Evolutionary conservation across 2,888 invertebrate genomes (phyloP).

Genomic region (Tineola bisselliella): DNA sequence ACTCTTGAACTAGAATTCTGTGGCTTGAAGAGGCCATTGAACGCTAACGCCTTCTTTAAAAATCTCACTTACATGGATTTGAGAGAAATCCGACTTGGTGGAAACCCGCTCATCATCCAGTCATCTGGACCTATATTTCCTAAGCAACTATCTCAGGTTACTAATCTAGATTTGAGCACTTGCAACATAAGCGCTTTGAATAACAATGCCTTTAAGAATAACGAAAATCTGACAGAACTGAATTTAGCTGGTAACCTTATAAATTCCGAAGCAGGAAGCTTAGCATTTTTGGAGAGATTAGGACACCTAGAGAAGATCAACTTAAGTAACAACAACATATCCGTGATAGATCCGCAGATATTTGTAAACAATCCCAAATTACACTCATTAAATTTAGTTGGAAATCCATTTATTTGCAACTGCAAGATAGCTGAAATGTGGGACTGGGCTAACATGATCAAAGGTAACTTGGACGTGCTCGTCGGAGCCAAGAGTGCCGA

Average conservation of each 20-base stretch:
- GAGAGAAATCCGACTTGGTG: slow-evolving; percentile 73
- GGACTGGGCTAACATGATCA: slow-evolving; percentile 76
- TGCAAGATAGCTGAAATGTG: slow-evolving; percentile 76
- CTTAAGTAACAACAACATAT: slow-evolving; percentile 71
- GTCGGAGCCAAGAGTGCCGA: slow-evolving; percentile 73
- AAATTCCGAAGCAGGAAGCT: slow-evolving; percentile 49
- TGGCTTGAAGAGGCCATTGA: slow-evolving; percentile 70
- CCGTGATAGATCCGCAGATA: slow-evolving; percentile 65
- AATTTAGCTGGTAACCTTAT: slow-evolving; percentile 70
- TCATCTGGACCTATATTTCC: slow-evolving; percentile 70
- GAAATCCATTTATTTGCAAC: slow-evolving; percentile 76
- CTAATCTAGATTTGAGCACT: slow-evolving; percentile 72
- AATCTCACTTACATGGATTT: slow-evolving; percentile 71
- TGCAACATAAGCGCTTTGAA: slow-evolving; percentile 72
- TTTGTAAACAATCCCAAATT: slow-evolving; percentile 68
- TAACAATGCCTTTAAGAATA: slow-evolving; percentile 68
- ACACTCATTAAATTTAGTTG: slow-evolving; percentile 70
- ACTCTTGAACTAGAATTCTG: slow-evolving; percentile 76
- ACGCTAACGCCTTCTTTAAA: slow-evolving; percentile 74
- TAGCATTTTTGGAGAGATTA: slow-evolving; percentile 66
- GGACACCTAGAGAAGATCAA: slow-evolving; percentile 69
- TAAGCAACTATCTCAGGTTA: slow-evolving; percentile 70
- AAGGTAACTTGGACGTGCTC: slow-evolving; percentile 71
- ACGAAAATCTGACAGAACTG: slow-evolving; percentile 70
- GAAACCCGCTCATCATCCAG: slow-evolving; percentile 73